Evolutionary conservation across 2,113 vertebrate genomes (phyloP).

Genomic region (Boleophthalmus pectinirostris): DNA sequence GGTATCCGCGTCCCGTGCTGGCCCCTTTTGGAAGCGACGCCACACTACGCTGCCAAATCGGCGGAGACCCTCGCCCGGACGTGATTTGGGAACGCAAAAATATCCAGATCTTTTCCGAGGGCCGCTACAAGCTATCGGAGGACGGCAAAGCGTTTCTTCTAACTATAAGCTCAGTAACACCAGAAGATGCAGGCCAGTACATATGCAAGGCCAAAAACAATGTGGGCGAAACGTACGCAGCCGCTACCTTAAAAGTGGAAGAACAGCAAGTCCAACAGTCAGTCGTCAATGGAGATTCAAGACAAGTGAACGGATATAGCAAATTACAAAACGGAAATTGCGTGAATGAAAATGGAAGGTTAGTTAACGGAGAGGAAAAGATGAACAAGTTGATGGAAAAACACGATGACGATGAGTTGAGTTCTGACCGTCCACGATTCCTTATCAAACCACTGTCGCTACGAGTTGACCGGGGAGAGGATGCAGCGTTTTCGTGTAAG

Average conservation of each 20-base stretch:
- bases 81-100: slow-evolving; percentile 92
- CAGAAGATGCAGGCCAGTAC: slow-evolving; percentile 87
- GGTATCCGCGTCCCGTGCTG: slow-evolving; percentile 85
- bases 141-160: slow-evolving; percentile 85
- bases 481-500: slow-evolving; percentile 84
- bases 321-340: slow-evolving; percentile 30
- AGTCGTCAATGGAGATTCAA: slow-evolving; percentile 30
- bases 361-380: slow-evolving; percentile 28
- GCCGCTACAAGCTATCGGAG: slow-evolving; percentile 76
- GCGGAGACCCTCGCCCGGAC: slow-evolving; percentile 84
- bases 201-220: slow-evolving; percentile 90
- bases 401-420: slow-evolving; percentile 32
- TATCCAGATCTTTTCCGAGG: slow-evolving; percentile 70
- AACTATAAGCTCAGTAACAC: slow-evolving; percentile 75
- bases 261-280: slow-evolving; percentile 44
- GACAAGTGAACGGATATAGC: slow-evolving; percentile 50
- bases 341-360: slow-evolving; percentile 13
- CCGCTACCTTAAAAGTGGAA: slow-evolving; percentile 86
- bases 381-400: slow-evolving; percentile 16
- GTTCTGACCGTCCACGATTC: slow-evolving; percentile 74
- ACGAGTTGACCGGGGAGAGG: slow-evolving; percentile 82
- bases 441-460: slow-evolving; percentile 83
- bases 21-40: slow-evolving; percentile 81
- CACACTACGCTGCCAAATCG: slow-evolving; percentile 85
- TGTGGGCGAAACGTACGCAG: slow-evolving; percentile 89